Conservation (phyloP, 2,888 invertebrate species). For the Campoplex nolae region DNA sequence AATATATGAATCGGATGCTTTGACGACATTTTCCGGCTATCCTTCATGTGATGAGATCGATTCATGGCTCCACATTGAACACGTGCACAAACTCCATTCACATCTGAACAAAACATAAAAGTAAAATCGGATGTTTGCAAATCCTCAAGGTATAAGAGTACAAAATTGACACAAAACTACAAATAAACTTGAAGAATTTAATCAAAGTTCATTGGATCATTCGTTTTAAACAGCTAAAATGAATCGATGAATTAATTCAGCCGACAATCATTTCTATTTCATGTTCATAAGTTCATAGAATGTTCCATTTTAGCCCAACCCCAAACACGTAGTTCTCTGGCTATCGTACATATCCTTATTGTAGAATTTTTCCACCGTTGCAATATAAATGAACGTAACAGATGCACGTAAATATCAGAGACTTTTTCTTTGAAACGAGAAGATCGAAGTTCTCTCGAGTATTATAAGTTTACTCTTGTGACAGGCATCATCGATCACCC, state of each 20-base stretch:
- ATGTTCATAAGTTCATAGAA: neutral
- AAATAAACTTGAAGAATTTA: neutral
- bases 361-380: too few relatives aligned
- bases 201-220: neutral
- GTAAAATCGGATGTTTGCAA: neutral
- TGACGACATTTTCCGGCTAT: neutral
- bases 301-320: neutral
- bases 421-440: slow-evolving; percentile 17
- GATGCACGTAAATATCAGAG: neutral
- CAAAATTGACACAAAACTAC: neutral
- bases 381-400: neutral
- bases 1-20: neutral
- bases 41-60: neutral
- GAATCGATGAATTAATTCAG: neutral
- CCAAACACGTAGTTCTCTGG: neutral
- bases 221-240: neutral
- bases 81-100: neutral
- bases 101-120: neutral
- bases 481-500: slow-evolving; percentile 46
- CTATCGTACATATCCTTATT: neutral
- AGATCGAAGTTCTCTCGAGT: slow-evolving; percentile 23
- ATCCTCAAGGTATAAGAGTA: neutral
- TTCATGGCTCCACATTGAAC: neutral
- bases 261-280: neutral
- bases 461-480: slow-evolving; percentile 6